Conservation (phyloP, 2,797 vertebrate genomes). For the Halcyon smyrnensis region DNA sequence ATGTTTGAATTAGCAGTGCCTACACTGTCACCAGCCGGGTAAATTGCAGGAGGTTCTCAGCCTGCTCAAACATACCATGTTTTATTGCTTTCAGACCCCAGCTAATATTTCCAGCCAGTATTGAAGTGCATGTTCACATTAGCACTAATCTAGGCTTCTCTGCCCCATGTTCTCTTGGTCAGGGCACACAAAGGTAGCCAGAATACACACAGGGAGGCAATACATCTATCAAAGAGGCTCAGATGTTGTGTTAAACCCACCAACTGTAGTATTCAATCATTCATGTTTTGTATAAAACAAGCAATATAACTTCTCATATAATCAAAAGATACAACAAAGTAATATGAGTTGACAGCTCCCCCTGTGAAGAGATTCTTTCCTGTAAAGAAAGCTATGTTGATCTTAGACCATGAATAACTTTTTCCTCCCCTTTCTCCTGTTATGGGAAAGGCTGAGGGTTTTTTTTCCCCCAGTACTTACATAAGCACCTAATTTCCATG, state of each 20-base stretch:
- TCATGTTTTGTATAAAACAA: not conserved
- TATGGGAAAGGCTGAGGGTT: not conserved
- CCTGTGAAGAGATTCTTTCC: not conserved
- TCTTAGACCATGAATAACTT: conserved; percentile 6
- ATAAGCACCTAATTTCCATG: not conserved
- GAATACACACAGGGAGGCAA: not conserved
- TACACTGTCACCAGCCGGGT: not conserved
- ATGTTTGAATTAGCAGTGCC: not conserved
- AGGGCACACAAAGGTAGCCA: not conserved
- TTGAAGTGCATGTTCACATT: fast-evolving
- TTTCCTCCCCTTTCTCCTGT: not conserved
- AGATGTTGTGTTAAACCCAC: not conserved
- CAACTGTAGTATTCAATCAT: not conserved
- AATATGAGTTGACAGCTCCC: conserved; percentile 11
- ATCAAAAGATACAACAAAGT: not conserved
- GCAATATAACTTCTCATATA: not conserved
- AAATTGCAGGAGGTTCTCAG: not conserved
- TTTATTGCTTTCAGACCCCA: not conserved
- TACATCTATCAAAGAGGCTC: not conserved
- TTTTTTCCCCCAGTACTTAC: not conserved
- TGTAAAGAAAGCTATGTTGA: not conserved
- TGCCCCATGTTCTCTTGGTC: not conserved
- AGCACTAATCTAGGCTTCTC: not conserved
- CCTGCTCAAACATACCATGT: not conserved
- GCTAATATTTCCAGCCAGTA: not conserved